These are phyloP conservation scores for Urophycis tenuis DNA, from an alignment of 2,797 vertebrate species.

Conservation along the genomic window DNA sequence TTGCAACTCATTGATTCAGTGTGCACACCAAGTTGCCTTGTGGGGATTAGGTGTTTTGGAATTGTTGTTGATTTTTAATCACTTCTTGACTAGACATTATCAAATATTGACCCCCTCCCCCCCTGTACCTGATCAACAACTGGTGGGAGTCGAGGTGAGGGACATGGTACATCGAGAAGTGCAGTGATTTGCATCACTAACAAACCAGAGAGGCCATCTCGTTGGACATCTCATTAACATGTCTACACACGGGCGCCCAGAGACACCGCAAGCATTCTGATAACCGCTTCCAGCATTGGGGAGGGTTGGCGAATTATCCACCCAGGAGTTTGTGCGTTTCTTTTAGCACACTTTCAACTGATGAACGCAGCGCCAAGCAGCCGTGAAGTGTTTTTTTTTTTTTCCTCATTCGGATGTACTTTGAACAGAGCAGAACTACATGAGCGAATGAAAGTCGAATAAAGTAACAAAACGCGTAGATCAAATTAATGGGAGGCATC, in stretches of 20 bases:
- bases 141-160: background rate
- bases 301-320: background rate
- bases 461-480: background rate
- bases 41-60: background rate
- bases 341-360: background rate
- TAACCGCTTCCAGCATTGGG: background rate
- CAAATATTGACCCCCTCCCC: background rate
- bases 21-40: background rate
- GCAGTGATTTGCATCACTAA: background rate
- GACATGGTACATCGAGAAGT: background rate
- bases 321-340: background rate
- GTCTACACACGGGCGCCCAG: background rate
- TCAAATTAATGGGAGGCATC: background rate
- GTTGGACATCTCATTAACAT: background rate
- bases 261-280: background rate
- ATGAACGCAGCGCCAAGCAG: background rate
- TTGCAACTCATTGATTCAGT: background rate
- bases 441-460: background rate
- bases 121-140: background rate
- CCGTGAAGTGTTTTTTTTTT: background rate
- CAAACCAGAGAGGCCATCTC: background rate
- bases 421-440: background rate
- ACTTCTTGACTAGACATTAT: background rate
- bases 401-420: background rate
- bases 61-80: background rate